phyloP scores from a whole-genome alignment of 2,888 invertebrate species.

The Linnaemya vulpina region DNA sequence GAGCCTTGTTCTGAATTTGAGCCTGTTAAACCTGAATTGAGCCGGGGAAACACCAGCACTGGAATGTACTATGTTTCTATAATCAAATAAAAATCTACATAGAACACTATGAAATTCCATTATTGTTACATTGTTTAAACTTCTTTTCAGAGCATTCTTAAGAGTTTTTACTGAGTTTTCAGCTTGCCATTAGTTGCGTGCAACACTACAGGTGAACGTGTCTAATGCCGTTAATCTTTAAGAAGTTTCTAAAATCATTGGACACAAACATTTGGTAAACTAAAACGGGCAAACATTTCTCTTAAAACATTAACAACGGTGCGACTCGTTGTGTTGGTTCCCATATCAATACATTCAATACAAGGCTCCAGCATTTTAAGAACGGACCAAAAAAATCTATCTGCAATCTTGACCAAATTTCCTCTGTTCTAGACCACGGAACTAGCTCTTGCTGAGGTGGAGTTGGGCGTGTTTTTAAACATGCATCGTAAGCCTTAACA shows the following conservation, averaged over 20 bases:
- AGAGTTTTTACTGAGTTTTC: no score
- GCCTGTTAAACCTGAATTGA: no score
- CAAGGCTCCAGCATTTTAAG: conserved; percentile 64
- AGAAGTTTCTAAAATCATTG: not conserved
- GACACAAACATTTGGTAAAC: conserved; percentile 69
- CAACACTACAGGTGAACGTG: no score
- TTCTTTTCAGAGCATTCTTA: no score
- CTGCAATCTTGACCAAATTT: conserved; percentile 58
- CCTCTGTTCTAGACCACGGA: conserved; percentile 52
- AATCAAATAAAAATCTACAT: no score
- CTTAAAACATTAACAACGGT: conserved; percentile 52
- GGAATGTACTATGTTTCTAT: no score
- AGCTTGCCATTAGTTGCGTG: no score
- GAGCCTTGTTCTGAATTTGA: no score
- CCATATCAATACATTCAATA: conserved; percentile 72
- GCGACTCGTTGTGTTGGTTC: conserved; percentile 61
- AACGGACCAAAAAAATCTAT: conserved; percentile 65
- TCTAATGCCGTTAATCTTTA: no score
- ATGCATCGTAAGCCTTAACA: conserved; percentile 58
- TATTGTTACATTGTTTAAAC: no score
- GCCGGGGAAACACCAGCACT: no score
- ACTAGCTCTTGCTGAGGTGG: conserved; percentile 64
- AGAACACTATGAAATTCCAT: no score
- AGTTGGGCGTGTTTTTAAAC: conserved; percentile 36
- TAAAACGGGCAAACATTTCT: conserved; percentile 73